Conservation (phyloP, 2,888 invertebrate genomes). For the Endomychus coccineus region DNA sequence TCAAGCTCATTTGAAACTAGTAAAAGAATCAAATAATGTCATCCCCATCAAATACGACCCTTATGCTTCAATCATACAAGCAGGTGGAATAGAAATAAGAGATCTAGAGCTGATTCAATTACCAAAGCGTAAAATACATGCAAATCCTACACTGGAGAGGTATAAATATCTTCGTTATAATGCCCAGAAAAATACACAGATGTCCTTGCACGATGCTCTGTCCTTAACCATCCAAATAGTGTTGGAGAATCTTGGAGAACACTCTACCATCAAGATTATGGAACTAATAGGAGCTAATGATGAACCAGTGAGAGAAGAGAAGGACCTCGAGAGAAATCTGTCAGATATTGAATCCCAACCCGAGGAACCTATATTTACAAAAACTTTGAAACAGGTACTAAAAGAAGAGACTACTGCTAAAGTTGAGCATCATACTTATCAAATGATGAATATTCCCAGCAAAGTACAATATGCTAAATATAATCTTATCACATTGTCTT, state of each 20-base stretch:
- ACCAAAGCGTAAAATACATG: conserved; percentile 57
- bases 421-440: neutral
- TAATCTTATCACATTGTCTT: conserved; percentile 4
- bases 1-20: conserved; percentile 2
- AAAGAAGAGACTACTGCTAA: conserved; percentile 3
- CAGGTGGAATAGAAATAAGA: conserved; percentile 67
- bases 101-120: conserved; percentile 69
- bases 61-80: conserved; percentile 38
- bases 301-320: neutral
- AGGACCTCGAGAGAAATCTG: neutral
- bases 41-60: conserved; percentile 6
- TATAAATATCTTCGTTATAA: conserved; percentile 57
- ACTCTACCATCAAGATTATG: conserved; percentile 2
- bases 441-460: neutral
- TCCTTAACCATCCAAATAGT: conserved; percentile 16
- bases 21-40: conserved; percentile 1
- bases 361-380: neutral
- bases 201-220: conserved; percentile 8
- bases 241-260: conserved; percentile 12
- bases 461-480: conserved; percentile 2
- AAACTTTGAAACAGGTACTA: conserved; percentile 1
- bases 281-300: neutral
- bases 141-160: conserved; percentile 65
- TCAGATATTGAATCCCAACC: neutral
- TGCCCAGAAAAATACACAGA: neutral